A percentile compares a stretch with the other conserved stretches of the same genome.
These are phyloP conservation scores for Tetramorium bicarinatum DNA, from an alignment of 2,888 invertebrate species.

Conservation along the genomic window DNA sequence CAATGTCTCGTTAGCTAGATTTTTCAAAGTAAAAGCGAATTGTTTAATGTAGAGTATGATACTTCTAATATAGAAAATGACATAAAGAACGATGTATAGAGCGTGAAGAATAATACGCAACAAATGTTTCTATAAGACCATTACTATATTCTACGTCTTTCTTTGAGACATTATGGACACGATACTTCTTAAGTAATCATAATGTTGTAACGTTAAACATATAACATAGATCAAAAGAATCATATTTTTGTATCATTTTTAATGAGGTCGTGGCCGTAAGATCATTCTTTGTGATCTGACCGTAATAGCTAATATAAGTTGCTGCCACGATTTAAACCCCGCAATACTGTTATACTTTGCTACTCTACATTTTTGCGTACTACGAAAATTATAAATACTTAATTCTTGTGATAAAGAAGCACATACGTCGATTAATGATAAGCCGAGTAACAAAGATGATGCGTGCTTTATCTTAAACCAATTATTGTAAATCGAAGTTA, in stretches of 20 bases:
- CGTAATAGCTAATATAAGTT: constrained; percentile 1
- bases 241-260: constrained; percentile 51
- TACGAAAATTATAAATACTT: constrained; percentile 8
- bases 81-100: background rate
- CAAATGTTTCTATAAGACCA: background rate
- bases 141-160: background rate
- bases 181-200: constrained; percentile 53
- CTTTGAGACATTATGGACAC: background rate
- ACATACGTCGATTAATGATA: background rate
- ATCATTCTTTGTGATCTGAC: constrained; percentile 15
- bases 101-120: background rate
- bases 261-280: background rate
- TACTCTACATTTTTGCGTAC: constrained; percentile 55
- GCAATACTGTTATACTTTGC: constrained; percentile 47
- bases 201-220: background rate
- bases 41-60: background rate
- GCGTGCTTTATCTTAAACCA: background rate
- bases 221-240: background rate
- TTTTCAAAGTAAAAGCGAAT: background rate
- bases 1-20: constrained; percentile 6
- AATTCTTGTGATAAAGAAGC: constrained; percentile 37
- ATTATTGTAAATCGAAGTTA: background rate
- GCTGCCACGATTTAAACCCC: background rate
- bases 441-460: background rate
- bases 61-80: background rate